These are phyloP conservation scores for Rhinoderma darwinii DNA, from an alignment of 2,113 vertebrate species.

Conservation along the genomic window DNA sequence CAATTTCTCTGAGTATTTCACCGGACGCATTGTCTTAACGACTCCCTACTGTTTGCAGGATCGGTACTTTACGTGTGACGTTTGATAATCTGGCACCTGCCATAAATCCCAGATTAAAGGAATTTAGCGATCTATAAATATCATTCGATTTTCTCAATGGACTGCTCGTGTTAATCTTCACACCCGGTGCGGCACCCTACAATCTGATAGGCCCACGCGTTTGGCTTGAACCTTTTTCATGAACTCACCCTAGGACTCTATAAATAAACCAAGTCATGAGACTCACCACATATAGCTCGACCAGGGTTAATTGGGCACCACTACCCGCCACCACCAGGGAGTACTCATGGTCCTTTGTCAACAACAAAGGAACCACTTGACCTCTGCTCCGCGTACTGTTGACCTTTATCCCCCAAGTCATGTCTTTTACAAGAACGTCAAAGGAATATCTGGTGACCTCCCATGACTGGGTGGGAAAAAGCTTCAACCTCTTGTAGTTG, in stretches of 20 bases:
- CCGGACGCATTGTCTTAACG: no score
- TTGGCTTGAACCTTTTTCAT: conserved; percentile 3
- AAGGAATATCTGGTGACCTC: conserved; percentile 48
- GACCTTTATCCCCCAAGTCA: conserved; percentile 59
- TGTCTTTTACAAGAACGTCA: conserved; percentile 37
- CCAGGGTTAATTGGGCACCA: conserved; percentile 67
- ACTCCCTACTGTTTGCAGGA: no score
- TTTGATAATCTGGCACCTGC: no score
- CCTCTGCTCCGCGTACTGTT: not conserved
- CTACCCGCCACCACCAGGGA: not conserved
- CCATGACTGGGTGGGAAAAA: not conserved
- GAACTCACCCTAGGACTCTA: conserved; percentile 35
- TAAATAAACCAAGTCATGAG: not conserved
- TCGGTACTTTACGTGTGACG: no score
- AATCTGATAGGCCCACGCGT: not conserved
- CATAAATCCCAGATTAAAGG: no score
- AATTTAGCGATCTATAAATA: no score
- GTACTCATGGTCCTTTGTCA: conserved; percentile 65
- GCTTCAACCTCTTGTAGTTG: not conserved
- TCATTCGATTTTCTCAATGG: not conserved
- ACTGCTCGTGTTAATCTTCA: not conserved
- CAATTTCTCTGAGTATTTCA: no score
- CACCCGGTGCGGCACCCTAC: not conserved
- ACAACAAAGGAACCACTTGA: conserved; percentile 63
- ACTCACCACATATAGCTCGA: conserved; percentile 62